phyloP scores from a whole-genome alignment of 1,140 invertebrate genomes.

The Meloidogyne hapla region DNA sequence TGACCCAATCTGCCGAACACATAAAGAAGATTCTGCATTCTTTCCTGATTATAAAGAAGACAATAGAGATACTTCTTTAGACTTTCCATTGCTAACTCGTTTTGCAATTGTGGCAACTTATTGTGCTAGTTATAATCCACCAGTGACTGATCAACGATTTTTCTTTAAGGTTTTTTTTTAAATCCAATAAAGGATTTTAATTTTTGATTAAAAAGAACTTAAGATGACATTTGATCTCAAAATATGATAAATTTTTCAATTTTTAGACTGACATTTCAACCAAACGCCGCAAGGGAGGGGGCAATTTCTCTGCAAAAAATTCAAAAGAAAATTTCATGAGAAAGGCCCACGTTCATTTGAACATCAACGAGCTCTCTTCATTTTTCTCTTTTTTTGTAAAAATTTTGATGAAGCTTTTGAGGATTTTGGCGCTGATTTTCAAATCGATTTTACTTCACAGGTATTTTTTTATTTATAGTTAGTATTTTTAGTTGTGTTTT shows the following conservation, averaged over 20 bases:
- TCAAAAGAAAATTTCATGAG: constrained; percentile 33
- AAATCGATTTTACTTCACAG: constrained; percentile 13
- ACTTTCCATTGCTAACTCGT: constrained; percentile 30
- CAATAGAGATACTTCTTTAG: background rate
- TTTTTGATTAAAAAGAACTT: background rate
- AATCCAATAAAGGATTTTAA: background rate
- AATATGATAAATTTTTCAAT: constrained; percentile 6
- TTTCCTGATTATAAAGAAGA: constrained; percentile 3
- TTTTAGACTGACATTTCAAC: constrained; percentile 15
- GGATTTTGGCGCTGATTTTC: background rate
- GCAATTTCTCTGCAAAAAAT: background rate
- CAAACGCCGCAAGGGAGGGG: background rate
- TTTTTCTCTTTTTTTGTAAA: constrained; percentile 33
- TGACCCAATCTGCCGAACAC: background rate
- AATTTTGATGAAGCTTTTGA: constrained; percentile 9
- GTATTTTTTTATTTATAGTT: background rate
- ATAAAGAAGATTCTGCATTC: constrained; percentile 31
- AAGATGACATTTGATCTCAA: background rate
- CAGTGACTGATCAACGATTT: constrained; percentile 24
- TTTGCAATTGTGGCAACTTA: constrained; percentile 35
- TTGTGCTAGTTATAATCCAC: constrained; percentile 40
- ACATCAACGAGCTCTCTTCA: constrained; percentile 33
- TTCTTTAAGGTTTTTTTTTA: constrained; percentile 25
- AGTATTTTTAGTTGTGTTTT: no score
- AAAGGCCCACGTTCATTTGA: constrained; percentile 32